phyloP scores from a whole-genome alignment of 2,113 vertebrate species.

The Caranx melampygus region DNA sequence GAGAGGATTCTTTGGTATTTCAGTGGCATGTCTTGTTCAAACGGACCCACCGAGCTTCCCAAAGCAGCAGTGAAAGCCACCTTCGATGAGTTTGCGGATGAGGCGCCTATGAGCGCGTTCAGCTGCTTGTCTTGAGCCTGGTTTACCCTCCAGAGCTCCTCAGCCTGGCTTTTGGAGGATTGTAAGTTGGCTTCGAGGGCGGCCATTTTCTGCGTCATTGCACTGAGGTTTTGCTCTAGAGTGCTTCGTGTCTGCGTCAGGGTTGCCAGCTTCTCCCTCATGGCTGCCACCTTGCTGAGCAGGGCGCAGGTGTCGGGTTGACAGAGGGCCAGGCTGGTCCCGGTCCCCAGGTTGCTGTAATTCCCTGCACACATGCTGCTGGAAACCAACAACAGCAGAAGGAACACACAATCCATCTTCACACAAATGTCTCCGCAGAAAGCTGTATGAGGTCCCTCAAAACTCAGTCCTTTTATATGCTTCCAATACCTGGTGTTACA shows the following conservation, averaged over 20 bases:
- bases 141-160: constrained; percentile 3
- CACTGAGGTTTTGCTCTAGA: background rate
- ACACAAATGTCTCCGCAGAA: background rate
- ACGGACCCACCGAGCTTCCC: background rate
- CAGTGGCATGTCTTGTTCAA: background rate
- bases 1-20: constrained; percentile 15
- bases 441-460: background rate
- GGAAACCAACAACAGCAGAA: constrained; percentile 31
- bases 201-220: constrained; percentile 14
- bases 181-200: background rate
- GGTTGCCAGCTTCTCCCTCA: constrained; percentile 31
- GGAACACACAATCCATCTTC: background rate
- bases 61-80: constrained; percentile 13
- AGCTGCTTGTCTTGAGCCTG: background rate
- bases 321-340: constrained; percentile 35
- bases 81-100: background rate
- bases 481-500: background rate
- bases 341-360: constrained; percentile 25
- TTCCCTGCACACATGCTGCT: constrained; percentile 31
- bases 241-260: background rate
- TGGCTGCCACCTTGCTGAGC: constrained; percentile 43
- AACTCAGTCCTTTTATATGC: background rate
- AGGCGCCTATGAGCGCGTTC: background rate
- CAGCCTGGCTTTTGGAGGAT: background rate
- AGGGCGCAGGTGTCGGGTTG: constrained; percentile 61